Evolutionary conservation across 2,888 invertebrate species (phyloP), one percentile per base, ranked within the genome.

Genomic region (Sarcophaga variegata): DNA sequence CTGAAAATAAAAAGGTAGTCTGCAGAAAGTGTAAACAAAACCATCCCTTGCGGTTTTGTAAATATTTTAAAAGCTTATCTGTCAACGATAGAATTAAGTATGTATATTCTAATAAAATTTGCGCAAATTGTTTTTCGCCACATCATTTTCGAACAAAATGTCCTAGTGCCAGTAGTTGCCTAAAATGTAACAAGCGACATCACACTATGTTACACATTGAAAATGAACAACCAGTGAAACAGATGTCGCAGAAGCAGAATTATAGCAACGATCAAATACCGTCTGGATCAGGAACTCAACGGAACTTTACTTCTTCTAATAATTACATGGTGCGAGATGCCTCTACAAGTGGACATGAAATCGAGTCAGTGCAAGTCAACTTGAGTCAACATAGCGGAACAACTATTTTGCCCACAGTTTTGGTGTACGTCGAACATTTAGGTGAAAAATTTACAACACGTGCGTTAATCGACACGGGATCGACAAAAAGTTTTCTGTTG

Each of bases 151-250:
- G 27, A 27, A 27, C 27, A 27, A 27, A 27, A 27, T 27, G 27
- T 27, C 4, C 27, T 27, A 27, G 27, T 27, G 27, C 27, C 27
- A 27, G 27, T 27, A 27, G 27, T 27, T 27, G 27, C 27, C 3
- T 27, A 27, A 27, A 27, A 27, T 27, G 27, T 27, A 27, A 27
- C 27, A 27, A 62, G 14, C 10, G 47, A 3, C 63, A 75, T 63
- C 63, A 63, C 10, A 63, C 63, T 27, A 27, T 81, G 60, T 25
- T 82, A 8, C 64, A 76, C 45, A 2, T 76, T 2, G 70, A 79
- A 5, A 20, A 8, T 10, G 14, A 37, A 5, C 54, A 70, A 0
- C 49, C 54, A 11, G 10, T 4, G 2, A 37, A 70, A 4, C 27
- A 27, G 27, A 27, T 27, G 27, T 27, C 27, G 27, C 2, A 70